Evolutionary conservation across 1,140 invertebrate genomes (phyloP).

Genomic region (Drosophila pruinosa): DNA sequence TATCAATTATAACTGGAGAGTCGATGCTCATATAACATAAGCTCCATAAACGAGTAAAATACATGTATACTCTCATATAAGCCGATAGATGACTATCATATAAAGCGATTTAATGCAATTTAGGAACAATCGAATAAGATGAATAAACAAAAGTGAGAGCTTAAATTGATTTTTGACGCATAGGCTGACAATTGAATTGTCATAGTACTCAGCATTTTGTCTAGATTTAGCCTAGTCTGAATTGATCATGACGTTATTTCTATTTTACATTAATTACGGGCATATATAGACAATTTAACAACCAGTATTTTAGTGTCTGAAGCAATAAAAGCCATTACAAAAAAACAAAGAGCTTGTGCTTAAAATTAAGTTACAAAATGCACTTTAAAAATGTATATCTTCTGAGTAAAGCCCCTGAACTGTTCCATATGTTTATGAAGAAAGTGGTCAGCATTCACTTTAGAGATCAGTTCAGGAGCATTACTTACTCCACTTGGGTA

Average conservation of each 20-base stretch:
- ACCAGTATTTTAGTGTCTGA: too few species aligned
- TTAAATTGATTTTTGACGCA: neutral
- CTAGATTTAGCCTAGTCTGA: neutral
- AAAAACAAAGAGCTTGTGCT: too few species aligned
- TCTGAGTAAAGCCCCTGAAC: slow-evolving; percentile 56
- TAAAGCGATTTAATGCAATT: neutral
- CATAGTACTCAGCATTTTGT: neutral
- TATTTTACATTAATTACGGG: too few species aligned
- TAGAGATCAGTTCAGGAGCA: slow-evolving; percentile 43
- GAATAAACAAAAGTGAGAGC: neutral
- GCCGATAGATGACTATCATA: slow-evolving; percentile 31
- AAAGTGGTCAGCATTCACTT: neutral
- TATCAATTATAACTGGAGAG: slow-evolving; percentile 18
- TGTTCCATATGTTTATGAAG: neutral
- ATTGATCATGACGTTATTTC: too few species aligned
- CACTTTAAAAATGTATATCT: slow-evolving; percentile 2
- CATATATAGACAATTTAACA: too few species aligned
- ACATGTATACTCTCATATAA: slow-evolving; percentile 5
- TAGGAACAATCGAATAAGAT: neutral
- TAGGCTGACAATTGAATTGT: neutral
- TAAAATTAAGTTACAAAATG: neutral
- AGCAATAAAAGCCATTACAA: too few species aligned
- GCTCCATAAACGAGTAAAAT: neutral
- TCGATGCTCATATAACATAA: slow-evolving; percentile 20
- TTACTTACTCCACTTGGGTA: slow-evolving; percentile 38